A percentile compares a stretch with the other conserved stretches of the same genome.
phyloP scores from a whole-genome alignment of 2,888 invertebrate genomes.

The Caenorhabditis sp. region DNA sequence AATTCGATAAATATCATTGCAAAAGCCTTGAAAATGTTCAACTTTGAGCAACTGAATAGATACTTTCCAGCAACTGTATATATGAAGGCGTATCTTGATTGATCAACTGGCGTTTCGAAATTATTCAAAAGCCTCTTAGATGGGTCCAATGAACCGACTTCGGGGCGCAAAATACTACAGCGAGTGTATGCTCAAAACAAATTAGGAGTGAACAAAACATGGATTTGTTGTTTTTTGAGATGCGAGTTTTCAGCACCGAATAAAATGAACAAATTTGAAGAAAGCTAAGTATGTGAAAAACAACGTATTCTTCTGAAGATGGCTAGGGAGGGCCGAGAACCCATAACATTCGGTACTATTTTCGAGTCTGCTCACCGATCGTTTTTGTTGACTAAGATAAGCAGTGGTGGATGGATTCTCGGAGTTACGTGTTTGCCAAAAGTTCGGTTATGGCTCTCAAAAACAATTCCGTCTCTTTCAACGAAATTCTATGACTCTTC shows the following conservation, averaged over 20 bases:
- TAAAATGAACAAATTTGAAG: conserved; percentile 53
- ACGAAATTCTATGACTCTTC: conserved; percentile 28
- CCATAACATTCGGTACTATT: conserved; percentile 50
- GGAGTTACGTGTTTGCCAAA: conserved; percentile 13
- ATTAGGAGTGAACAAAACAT: conserved; percentile 56
- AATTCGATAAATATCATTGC: too few species aligned
- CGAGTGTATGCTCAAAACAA: conserved; percentile 52
- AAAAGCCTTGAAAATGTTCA: too few species aligned
- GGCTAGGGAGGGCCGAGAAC: conserved; percentile 15
- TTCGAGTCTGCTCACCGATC: conserved; percentile 8
- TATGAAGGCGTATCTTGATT: too few species aligned
- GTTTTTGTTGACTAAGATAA: conserved; percentile 39
- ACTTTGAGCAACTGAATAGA: too few species aligned
- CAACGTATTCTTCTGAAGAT: conserved; percentile 48
- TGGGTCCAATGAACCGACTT: conserved; percentile 6
- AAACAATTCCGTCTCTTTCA: conserved; percentile 24
- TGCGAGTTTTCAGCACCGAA: conserved; percentile 55
- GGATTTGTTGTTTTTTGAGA: conserved; percentile 57
- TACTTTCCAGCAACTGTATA: too few species aligned
- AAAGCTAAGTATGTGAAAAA: conserved; percentile 59
- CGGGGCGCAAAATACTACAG: conserved; percentile 16
- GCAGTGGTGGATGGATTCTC: conserved; percentile 9
- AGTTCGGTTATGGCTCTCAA: conserved; percentile 7
- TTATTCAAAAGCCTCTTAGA: conserved; percentile 8
- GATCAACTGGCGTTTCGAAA: too few species aligned